Evolutionary conservation across 1,140 invertebrate genomes (phyloP).

Genomic region (Pseudomyrmex dendroicus): DNA sequence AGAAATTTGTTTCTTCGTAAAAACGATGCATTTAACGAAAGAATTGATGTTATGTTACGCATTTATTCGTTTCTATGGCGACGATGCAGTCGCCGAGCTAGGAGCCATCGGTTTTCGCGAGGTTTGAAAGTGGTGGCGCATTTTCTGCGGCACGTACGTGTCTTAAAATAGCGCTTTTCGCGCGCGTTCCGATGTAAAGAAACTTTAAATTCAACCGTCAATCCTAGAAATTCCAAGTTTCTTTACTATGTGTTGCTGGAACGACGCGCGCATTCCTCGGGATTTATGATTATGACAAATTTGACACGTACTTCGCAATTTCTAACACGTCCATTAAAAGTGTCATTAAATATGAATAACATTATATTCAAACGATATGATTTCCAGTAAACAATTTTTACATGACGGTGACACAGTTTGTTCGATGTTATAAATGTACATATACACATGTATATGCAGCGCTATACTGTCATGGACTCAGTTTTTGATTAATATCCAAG

Average conservation of each 20-base stretch:
- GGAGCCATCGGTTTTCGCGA: neutral
- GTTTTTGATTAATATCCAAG: no score
- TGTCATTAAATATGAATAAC: constrained; percentile 29
- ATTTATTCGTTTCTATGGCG: constrained; percentile 25
- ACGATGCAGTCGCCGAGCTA: neutral
- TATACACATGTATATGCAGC: no score
- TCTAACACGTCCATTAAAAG: neutral
- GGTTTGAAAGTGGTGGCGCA: constrained; percentile 19
- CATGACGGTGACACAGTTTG: no score
- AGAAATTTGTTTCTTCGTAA: neutral
- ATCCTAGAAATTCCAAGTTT: constrained; percentile 32
- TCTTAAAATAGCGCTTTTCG: constrained; percentile 56
- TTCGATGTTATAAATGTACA: no score
- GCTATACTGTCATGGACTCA: no score
- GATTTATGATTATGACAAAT: constrained; percentile 41
- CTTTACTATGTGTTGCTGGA: constrained; percentile 8
- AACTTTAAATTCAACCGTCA: constrained; percentile 56
- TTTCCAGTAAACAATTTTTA: neutral
- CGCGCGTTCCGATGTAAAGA: constrained; percentile 30
- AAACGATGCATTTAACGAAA: constrained; percentile 21
- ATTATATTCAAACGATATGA: constrained; percentile 15
- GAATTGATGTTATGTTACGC: neutral
- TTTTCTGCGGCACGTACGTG: constrained; percentile 51
- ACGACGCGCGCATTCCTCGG: neutral
- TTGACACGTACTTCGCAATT: constrained; percentile 28